A percentile compares a stretch with the other conserved stretches of the same genome.
Evolutionary conservation across 2,113 vertebrate genomes (phyloP).

Genomic region (Python bivittatus): DNA sequence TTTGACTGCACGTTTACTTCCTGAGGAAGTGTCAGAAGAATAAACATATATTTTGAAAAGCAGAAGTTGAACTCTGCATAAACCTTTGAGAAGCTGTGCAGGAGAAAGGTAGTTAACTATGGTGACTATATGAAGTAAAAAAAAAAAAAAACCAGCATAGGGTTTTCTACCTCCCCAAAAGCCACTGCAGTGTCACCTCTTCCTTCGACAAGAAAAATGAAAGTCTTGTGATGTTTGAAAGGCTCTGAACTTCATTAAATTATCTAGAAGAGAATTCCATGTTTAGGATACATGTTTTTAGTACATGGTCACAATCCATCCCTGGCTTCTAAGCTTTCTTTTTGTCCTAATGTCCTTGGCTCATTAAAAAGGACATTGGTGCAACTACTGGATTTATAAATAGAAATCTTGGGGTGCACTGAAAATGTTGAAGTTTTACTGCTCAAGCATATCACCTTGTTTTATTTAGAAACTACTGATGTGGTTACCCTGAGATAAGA

Average conservation of each 20-base stretch:
- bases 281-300: background rate
- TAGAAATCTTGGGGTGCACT: background rate
- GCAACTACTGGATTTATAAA: background rate
- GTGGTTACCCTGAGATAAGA: background rate
- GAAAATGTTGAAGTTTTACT: background rate
- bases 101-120: background rate
- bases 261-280: fast-evolving
- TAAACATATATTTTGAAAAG: background rate
- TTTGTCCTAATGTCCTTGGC: background rate
- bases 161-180: background rate
- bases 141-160: too few species aligned
- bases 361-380: background rate
- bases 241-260: background rate
- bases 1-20: background rate
- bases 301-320: background rate
- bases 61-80: background rate
- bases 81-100: background rate
- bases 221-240: background rate
- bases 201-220: background rate
- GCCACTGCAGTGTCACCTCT: background rate
- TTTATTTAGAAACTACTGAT: background rate
- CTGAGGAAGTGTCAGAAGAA: background rate
- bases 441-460: background rate
- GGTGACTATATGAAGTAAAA: background rate
- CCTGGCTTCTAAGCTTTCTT: background rate